Evolutionary conservation across 2,888 invertebrate genomes (phyloP).

Genomic region (Ellobium chinense): DNA sequence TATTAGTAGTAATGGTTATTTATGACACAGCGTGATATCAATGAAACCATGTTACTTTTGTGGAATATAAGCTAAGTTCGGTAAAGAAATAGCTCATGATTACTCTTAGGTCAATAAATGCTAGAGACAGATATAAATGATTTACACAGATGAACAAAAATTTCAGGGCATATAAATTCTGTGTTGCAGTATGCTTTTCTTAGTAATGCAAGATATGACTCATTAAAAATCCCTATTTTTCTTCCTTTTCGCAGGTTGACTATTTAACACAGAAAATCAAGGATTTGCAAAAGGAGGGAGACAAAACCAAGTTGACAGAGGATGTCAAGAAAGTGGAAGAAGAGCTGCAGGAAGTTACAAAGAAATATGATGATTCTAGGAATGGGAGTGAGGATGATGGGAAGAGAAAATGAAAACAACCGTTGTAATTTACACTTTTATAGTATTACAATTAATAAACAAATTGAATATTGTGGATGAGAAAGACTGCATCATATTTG

Average conservation of each 20-base stretch:
- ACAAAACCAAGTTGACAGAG: conserved; percentile 27
- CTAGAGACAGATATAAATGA: background rate
- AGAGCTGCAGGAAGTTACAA: background rate
- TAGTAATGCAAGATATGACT: no score
- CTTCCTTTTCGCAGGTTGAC: conserved; percentile 3
- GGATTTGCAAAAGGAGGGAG: conserved; percentile 10
- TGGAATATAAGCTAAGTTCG: no score
- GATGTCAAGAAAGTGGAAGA: background rate
- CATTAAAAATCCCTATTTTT: background rate
- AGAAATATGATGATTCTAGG: background rate
- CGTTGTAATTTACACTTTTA: no score
- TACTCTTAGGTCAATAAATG: no score
- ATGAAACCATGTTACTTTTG: no score
- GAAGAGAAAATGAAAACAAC: background rate
- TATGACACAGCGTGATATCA: no score
- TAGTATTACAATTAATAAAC: no score
- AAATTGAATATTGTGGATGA: no score
- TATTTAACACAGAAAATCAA: conserved; percentile 20
- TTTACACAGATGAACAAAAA: background rate
- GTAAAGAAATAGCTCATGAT: no score
- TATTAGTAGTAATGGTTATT: no score
- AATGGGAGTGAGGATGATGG: background rate
- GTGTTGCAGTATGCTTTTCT: background rate
- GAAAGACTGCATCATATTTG: no score
- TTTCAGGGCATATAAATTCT: background rate